These are phyloP conservation scores for Penelope pileata DNA, from an alignment of 2,113 vertebrate genomes.

Conservation along the genomic window DNA sequence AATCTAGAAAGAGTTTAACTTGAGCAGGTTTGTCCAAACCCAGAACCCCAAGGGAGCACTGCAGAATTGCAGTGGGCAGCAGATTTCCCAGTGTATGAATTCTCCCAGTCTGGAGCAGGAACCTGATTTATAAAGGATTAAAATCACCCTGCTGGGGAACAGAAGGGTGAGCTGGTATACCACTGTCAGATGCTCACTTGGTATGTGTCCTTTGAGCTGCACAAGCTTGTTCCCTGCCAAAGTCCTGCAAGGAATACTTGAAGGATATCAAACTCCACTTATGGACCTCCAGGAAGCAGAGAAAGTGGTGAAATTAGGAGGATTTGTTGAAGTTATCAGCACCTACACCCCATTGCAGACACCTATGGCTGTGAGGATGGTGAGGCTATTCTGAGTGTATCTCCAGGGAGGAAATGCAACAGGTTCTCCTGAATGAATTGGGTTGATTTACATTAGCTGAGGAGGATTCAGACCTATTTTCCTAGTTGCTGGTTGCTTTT, in stretches of 20 bases:
- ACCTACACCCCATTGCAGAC: rapidly evolving
- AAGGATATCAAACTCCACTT: not conserved
- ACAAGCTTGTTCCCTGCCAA: not conserved
- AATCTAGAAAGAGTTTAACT: not conserved
- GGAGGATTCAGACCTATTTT: not conserved
- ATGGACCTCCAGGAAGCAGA: not conserved
- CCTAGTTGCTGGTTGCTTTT: not conserved
- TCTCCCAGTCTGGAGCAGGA: not conserved
- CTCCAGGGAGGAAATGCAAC: not conserved
- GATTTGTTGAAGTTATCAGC: too few relatives aligned
- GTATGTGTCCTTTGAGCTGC: not conserved
- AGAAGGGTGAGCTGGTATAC: not conserved
- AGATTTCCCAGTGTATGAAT: not conserved
- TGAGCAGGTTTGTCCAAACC: not conserved
- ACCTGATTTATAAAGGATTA: not conserved
- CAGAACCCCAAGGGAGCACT: not conserved
- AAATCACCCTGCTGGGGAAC: not conserved
- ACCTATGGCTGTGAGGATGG: not conserved
- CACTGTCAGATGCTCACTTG: not conserved
- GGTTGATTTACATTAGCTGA: not conserved
- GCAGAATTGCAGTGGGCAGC: not conserved
- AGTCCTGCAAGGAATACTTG: not conserved
- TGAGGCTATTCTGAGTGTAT: not conserved
- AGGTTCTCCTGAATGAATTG: not conserved
- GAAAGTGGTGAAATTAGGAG: not conserved